Evolutionary conservation across 2,797 vertebrate genomes (phyloP).

Genomic region (Phrynocephalus guinanensis): DNA sequence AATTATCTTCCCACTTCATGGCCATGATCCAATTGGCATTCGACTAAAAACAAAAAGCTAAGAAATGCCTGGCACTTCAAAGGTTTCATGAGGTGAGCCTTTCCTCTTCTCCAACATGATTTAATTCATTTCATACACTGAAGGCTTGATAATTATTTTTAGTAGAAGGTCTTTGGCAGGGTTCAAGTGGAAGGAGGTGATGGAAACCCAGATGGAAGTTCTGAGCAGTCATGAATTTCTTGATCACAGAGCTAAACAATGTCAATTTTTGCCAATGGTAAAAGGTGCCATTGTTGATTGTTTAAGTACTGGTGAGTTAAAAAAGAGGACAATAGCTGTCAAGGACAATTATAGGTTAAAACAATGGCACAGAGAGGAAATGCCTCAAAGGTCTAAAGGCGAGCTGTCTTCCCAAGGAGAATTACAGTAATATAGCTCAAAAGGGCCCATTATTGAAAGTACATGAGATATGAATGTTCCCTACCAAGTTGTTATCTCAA

Average conservation of each 20-base stretch:
- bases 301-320: not conserved
- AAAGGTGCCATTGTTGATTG: not conserved
- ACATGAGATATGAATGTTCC: too few relatives aligned
- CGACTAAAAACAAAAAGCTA: not conserved
- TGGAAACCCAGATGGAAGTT: not conserved
- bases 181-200: too few relatives aligned
- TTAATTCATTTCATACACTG: conserved; percentile 7
- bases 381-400: too few relatives aligned
- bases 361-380: too few relatives aligned
- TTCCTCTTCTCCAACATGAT: not conserved
- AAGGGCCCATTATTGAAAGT: too few relatives aligned
- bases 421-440: too few relatives aligned
- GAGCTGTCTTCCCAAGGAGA: too few relatives aligned
- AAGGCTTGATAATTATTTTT: not conserved
- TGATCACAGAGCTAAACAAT: not conserved
- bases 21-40: conserved; percentile 14
- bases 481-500: too few relatives aligned
- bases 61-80: not conserved
- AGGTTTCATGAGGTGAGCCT: conserved; percentile 4
- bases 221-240: not conserved
- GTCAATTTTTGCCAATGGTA: not conserved
- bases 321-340: not conserved
- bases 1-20: conserved; percentile 40
- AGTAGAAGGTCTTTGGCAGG: not conserved
- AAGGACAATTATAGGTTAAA: too few relatives aligned